Evolutionary conservation across 2,113 vertebrate genomes (phyloP).

Genomic region (Megaleporinus macrocephalus): DNA sequence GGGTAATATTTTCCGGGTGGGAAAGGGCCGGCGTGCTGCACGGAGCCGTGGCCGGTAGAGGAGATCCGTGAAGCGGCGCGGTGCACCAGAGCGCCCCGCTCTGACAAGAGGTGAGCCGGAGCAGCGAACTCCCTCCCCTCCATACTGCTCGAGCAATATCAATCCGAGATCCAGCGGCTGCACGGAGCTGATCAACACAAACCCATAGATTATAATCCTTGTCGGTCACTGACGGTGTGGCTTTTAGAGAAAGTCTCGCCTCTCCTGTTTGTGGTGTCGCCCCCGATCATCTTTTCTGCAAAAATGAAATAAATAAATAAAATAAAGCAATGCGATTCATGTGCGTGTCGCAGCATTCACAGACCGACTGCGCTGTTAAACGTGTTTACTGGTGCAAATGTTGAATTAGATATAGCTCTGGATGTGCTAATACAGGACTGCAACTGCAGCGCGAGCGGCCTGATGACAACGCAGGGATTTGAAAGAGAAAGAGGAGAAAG

Average conservation of each 20-base stretch:
- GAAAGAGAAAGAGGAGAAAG: neutral
- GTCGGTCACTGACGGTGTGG: constrained; percentile 72
- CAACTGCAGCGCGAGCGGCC: neutral
- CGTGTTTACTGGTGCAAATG: neutral
- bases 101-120: constrained; percentile 91
- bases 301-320: constrained; percentile 63
- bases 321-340: constrained; percentile 20
- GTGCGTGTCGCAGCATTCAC: neutral
- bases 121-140: constrained; percentile 95
- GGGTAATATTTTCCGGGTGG: constrained; percentile 94
- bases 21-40: constrained; percentile 90
- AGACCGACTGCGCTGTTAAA: neutral
- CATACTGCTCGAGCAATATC: constrained; percentile 80
- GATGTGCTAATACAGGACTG: neutral
- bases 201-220: constrained; percentile 80
- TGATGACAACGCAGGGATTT: constrained; percentile 10
- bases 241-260: constrained; percentile 74
- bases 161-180: constrained; percentile 77
- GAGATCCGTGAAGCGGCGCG: constrained; percentile 87
- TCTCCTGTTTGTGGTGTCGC: constrained; percentile 72
- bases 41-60: constrained; percentile 85
- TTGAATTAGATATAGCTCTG: neutral
- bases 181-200: constrained; percentile 74
- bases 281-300: constrained; percentile 81
- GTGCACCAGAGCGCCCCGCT: constrained; percentile 89